A percentile compares a stretch with the other conserved stretches of the same genome.
phyloP scores from a whole-genome alignment of 2,888 invertebrate genomes.

The Pyrochroa serraticornis region DNA sequence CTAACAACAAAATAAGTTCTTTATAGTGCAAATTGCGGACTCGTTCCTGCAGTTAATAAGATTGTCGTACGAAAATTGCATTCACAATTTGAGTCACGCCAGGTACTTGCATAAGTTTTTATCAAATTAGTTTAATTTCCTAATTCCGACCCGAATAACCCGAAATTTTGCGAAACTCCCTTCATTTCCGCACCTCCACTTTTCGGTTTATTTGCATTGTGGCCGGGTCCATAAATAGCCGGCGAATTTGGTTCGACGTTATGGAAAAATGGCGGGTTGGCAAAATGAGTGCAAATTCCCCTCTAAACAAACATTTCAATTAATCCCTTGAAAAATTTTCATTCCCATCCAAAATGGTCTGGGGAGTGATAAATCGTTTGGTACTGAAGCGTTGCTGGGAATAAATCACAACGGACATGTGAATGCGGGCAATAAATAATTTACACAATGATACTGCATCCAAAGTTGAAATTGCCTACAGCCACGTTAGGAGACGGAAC shows the following conservation, averaged over 20 bases:
- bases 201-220: slow-evolving; percentile 9
- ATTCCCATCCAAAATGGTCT: slow-evolving; percentile 11
- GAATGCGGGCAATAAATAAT: slow-evolving; percentile 30
- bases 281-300: too few relatives aligned
- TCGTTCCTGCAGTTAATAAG: too few relatives aligned
- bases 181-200: slow-evolving; percentile 19
- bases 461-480: slow-evolving; percentile 32
- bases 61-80: too few relatives aligned
- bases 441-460: slow-evolving; percentile 31
- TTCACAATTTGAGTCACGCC: neutral
- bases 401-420: slow-evolving; percentile 26
- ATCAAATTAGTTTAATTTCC: slow-evolving; percentile 24
- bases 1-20: too few relatives aligned
- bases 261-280: too few relatives aligned
- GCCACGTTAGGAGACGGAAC: slow-evolving; percentile 22
- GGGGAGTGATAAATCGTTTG: slow-evolving; percentile 11
- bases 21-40: too few relatives aligned
- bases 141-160: slow-evolving; percentile 28
- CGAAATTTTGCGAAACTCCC: slow-evolving; percentile 30
- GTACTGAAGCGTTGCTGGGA: slow-evolving; percentile 11
- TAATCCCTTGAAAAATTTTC: slow-evolving; percentile 9
- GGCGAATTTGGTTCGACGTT: neutral
- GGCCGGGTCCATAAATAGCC: neutral
- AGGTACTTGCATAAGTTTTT: slow-evolving; percentile 11
- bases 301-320: slow-evolving; percentile 8